phyloP scores from a whole-genome alignment of 2,113 vertebrate species.

The Pteronura brasiliensis region DNA sequence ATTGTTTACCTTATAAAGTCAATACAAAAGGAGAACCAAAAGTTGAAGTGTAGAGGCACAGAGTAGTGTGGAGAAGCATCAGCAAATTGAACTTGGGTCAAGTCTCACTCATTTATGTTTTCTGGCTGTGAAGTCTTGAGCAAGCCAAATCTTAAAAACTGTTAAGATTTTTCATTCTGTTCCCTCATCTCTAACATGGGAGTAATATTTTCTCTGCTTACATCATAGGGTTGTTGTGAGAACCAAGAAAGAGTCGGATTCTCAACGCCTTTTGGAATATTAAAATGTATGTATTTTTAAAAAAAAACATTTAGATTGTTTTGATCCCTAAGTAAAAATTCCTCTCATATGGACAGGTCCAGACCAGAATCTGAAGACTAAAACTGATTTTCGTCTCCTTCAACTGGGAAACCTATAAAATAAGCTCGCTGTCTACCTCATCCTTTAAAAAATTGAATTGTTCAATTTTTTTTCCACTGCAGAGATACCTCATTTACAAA shows the following conservation, averaged over 20 bases:
- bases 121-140: background rate
- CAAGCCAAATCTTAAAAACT: background rate
- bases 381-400: slow-evolving; percentile 34
- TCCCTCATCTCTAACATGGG: background rate
- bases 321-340: background rate
- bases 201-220: too few species aligned
- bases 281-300: background rate
- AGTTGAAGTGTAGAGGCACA: background rate
- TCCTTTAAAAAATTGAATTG: background rate
- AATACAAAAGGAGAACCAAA: background rate
- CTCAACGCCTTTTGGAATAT: background rate
- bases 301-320: background rate
- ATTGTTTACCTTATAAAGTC: background rate
- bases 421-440: background rate
- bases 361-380: background rate
- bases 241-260: background rate
- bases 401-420: background rate
- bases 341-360: background rate
- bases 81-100: background rate
- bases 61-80: background rate
- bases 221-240: background rate
- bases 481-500: slow-evolving; percentile 13
- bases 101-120: background rate
- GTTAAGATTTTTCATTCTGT: background rate
- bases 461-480: background rate